These are phyloP conservation scores for Peromyscus californicus DNA, from an alignment of 2,113 vertebrate genomes.

Conservation along the genomic window DNA sequence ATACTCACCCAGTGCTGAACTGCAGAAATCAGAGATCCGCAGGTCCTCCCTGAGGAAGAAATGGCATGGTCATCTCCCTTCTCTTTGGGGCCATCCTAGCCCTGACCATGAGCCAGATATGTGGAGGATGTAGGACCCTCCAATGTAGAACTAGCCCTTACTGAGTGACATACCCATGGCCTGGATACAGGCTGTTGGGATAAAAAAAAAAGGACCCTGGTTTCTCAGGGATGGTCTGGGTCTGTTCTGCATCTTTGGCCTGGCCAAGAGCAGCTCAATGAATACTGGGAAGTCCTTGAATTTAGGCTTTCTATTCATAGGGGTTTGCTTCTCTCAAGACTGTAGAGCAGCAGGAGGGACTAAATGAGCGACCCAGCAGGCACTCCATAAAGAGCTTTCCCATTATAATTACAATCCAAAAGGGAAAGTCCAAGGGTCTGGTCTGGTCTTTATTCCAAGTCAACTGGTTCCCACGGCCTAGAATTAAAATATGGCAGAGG, in stretches of 20 bases:
- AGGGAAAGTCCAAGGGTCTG: not conserved
- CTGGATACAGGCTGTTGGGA: not conserved
- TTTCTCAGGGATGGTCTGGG: not conserved
- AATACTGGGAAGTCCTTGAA: not conserved
- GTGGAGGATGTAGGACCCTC: not conserved
- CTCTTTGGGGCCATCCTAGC: not conserved
- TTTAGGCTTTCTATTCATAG: not conserved
- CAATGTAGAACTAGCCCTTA: not conserved
- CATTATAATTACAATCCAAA: not conserved
- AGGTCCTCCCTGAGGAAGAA: conserved; percentile 88
- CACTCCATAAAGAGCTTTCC: too few relatives aligned
- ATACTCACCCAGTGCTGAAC: conserved; percentile 87
- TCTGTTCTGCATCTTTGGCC: not conserved
- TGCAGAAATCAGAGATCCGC: conserved; percentile 89
- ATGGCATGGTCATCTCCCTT: accelerated
- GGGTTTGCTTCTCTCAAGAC: not conserved
- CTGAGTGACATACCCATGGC: not conserved
- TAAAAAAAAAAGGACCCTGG: not conserved
- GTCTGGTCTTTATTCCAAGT: not conserved
- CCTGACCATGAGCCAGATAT: not conserved
- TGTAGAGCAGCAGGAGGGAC: accelerated
- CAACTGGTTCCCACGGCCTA: not conserved
- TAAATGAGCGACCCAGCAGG: not conserved
- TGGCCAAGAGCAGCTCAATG: not conserved
- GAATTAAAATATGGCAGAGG: not conserved